These are phyloP conservation scores for Accipiter virgatus DNA, from an alignment of 2,113 vertebrate species.

Conservation along the genomic window DNA sequence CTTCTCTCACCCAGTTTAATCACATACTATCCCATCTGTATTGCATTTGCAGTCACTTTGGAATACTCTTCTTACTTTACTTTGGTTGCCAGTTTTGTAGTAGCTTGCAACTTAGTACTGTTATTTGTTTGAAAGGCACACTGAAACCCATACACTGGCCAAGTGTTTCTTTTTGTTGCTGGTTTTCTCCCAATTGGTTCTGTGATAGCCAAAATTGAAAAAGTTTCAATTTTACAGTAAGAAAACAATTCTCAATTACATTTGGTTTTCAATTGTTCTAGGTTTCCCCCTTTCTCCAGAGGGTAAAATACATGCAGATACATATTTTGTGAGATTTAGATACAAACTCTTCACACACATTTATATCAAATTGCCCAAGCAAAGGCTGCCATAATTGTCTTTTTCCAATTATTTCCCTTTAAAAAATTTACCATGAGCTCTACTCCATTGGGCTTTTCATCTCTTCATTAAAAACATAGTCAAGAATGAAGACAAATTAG, in stretches of 20 bases:
- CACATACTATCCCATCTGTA: background rate
- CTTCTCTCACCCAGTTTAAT: background rate
- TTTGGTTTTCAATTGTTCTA: accelerated
- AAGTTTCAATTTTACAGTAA: background rate
- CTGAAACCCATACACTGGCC: background rate
- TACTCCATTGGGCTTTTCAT: background rate
- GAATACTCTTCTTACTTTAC: background rate
- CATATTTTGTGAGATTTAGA: background rate
- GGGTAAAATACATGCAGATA: background rate
- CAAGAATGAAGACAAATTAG: background rate
- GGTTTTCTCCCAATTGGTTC: background rate
- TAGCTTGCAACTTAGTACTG: background rate
- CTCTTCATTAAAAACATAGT: background rate
- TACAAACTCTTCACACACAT: background rate
- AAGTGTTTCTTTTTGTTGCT: background rate
- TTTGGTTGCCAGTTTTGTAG: background rate
- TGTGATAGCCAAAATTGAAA: background rate
- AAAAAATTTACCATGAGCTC: background rate
- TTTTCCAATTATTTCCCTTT: background rate
- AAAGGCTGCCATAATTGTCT: background rate
- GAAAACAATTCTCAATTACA: background rate
- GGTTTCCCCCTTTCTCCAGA: background rate
- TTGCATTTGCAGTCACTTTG: background rate
- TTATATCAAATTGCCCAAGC: background rate
- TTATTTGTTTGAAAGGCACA: background rate